phyloP scores from a whole-genome alignment of 2,113 vertebrate genomes.

The Epinephelus lanceolatus region DNA sequence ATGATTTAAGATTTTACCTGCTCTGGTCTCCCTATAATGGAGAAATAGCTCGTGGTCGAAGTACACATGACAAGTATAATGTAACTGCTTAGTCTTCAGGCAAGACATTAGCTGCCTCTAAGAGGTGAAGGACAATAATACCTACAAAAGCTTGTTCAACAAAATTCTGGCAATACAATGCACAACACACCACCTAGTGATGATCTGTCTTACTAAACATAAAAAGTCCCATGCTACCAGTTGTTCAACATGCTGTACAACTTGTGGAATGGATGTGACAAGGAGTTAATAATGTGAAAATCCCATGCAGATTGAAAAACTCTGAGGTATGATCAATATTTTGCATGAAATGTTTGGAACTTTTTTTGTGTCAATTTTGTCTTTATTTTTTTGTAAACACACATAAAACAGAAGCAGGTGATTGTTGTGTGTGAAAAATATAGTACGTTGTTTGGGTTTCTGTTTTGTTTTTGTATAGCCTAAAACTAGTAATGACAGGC shows the following conservation, averaged over 20 bases:
- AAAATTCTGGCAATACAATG: neutral
- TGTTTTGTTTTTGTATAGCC: too few species aligned
- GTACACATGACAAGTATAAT: neutral
- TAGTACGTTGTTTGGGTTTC: too few species aligned
- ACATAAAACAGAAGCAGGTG: too few species aligned
- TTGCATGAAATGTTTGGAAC: too few species aligned
- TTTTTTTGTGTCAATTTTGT: too few species aligned
- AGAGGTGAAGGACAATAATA: neutral
- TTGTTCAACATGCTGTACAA: neutral
- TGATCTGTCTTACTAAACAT: neutral
- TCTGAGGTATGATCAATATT: too few species aligned
- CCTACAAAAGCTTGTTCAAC: neutral
- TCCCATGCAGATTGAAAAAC: too few species aligned
- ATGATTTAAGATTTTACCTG: neutral
- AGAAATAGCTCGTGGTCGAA: neutral
- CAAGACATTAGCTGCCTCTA: neutral
- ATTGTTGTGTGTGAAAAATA: too few species aligned
- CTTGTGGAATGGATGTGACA: too few species aligned
- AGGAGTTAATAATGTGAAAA: too few species aligned
- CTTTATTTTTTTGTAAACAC: too few species aligned
- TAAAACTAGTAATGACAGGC: too few species aligned
- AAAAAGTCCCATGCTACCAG: neutral
- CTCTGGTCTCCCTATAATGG: neutral
- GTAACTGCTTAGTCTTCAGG: neutral
- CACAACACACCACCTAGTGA: constrained; percentile 7